Percentiles rank a stretch among this genome's conserved stretches.
Evolutionary conservation across 2,797 vertebrate genomes (phyloP).

Genomic region (Ciconia nigra): DNA sequence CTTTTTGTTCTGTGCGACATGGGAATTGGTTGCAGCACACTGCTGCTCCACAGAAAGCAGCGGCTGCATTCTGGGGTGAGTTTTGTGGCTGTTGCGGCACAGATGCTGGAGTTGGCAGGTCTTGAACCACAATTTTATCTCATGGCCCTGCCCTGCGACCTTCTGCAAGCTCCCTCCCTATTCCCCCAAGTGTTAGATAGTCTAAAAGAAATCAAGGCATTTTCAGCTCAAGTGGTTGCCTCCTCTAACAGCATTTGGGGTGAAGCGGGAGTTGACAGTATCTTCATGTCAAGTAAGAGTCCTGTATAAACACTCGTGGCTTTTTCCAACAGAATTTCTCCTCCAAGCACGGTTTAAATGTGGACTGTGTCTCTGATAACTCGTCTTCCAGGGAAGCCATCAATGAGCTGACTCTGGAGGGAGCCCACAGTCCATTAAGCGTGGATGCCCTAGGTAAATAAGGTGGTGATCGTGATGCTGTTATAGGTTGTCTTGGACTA

Average conservation of each 20-base stretch:
- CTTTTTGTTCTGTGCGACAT: background rate
- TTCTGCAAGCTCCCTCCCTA: background rate
- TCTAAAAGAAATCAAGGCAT: background rate
- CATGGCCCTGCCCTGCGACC: background rate
- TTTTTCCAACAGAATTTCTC: constrained; percentile 10
- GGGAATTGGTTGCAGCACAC: fast-evolving
- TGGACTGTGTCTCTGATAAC: constrained; percentile 78
- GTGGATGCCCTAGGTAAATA: background rate
- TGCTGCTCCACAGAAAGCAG: background rate
- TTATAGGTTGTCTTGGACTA: background rate
- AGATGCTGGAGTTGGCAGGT: background rate
- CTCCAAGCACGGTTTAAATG: constrained; percentile 69
- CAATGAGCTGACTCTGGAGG: constrained; percentile 75
- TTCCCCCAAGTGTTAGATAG: fast-evolving
- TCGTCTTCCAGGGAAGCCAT: constrained; percentile 80
- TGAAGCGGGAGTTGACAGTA: background rate
- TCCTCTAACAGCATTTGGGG: background rate
- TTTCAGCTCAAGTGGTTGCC: background rate
- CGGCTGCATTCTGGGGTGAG: background rate
- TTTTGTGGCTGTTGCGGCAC: background rate
- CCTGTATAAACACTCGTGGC: background rate
- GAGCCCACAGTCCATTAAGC: background rate
- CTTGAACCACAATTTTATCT: background rate
- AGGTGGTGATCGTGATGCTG: background rate
- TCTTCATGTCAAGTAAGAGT: background rate